Evolutionary conservation across 1,140 invertebrate genomes (phyloP).

Genomic region (Euura lappo): DNA sequence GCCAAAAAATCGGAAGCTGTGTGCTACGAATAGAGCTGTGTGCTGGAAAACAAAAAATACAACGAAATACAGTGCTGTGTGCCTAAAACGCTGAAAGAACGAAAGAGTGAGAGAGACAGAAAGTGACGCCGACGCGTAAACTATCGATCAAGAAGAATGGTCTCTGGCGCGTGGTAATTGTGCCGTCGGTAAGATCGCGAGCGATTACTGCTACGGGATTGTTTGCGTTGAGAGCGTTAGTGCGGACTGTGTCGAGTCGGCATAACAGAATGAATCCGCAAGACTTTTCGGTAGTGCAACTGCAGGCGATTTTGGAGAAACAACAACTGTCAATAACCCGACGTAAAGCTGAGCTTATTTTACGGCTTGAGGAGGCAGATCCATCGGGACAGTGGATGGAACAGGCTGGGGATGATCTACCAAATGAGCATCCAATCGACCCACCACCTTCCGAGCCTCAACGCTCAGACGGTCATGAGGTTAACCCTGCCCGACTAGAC

Average conservation of each 20-base stretch:
- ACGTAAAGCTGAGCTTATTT: slow-evolving; percentile 8
- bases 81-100: no score
- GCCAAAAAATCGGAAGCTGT: no score
- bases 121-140: slow-evolving; percentile 6
- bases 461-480: neutral
- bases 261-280: neutral
- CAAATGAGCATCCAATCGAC: neutral
- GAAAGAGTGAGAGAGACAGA: slow-evolving; percentile 5
- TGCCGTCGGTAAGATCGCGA: no score
- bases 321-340: neutral
- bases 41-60: no score
- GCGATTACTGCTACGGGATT: no score
- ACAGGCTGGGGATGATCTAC: neutral
- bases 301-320: neutral
- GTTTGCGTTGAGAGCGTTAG: no score
- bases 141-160: no score
- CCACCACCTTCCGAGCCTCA: neutral
- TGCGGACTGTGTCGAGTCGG: no score
- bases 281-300: neutral
- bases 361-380: neutral
- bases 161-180: no score
- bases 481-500: neutral
- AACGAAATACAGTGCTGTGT: no score
- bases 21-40: no score
- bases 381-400: slow-evolving; percentile 4